Evolutionary conservation across 2,888 invertebrate genomes (phyloP).

Genomic region (Trisateles emortualis): DNA sequence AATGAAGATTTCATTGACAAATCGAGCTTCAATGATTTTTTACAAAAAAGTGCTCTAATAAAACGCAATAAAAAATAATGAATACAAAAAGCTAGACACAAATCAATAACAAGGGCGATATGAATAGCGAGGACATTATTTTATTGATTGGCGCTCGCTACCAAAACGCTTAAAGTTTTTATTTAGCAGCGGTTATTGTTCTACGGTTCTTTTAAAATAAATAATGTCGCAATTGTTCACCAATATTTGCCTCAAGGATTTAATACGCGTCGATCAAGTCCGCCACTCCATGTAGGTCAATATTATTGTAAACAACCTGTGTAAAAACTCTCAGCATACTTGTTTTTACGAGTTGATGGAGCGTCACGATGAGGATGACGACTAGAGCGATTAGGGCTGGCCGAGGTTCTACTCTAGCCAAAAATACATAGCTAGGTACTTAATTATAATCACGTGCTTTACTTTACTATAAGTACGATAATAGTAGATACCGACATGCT

Average conservation of each 20-base stretch:
- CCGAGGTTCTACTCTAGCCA: not conserved
- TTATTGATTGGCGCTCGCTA: constrained; percentile 32
- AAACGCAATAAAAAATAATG: constrained; percentile 6
- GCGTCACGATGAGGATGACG: constrained; percentile 9
- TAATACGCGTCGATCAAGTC: constrained; percentile 5
- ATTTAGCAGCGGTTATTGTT: constrained; percentile 7
- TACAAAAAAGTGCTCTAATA: constrained; percentile 15
- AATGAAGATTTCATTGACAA: constrained; percentile 2
- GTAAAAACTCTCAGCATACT: constrained; percentile 3
- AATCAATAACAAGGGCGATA: constrained; percentile 24
- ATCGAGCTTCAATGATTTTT: constrained; percentile 1
- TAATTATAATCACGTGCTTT: too few species aligned
- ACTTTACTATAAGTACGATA: too few species aligned
- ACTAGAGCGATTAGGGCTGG: not conserved
- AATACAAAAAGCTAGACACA: constrained; percentile 16
- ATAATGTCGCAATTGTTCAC: not conserved
- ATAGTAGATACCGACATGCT: too few species aligned
- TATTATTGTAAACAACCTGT: constrained; percentile 10
- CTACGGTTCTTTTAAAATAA: constrained; percentile 7
- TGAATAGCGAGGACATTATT: constrained; percentile 38
- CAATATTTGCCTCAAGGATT: constrained; percentile 32
- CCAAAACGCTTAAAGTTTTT: constrained; percentile 11
- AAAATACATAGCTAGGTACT: too few species aligned
- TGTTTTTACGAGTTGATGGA: constrained; percentile 5
- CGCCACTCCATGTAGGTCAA: constrained; percentile 31